These are phyloP conservation scores for Cladopsammia gracilis DNA, from an alignment of 64 coral and sea anemone genomes.

Conservation along the genomic window DNA sequence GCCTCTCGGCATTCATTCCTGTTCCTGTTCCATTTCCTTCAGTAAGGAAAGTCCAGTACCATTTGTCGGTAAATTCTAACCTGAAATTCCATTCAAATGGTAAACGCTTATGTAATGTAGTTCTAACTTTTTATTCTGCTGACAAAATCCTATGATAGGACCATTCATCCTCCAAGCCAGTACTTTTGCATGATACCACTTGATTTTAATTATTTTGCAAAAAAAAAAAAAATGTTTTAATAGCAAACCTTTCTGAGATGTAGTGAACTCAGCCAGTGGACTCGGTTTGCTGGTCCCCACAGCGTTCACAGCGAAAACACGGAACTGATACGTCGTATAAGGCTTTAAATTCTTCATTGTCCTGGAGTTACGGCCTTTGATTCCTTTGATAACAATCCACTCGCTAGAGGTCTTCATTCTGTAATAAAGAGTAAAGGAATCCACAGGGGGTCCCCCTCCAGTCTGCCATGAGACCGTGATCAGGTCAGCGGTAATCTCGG, in stretches of 20 bases:
- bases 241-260: conserved; percentile 36
- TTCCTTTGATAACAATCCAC: not conserved
- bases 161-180: too few relatives aligned
- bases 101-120: too few relatives aligned
- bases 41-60: too few relatives aligned
- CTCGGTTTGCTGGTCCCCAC: conserved; percentile 37
- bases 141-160: too few relatives aligned
- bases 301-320: conserved; percentile 54
- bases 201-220: too few relatives aligned
- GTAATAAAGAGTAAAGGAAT: conserved; percentile 28
- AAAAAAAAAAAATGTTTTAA: too few relatives aligned
- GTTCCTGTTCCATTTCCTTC: too few relatives aligned
- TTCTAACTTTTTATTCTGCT: too few relatives aligned
- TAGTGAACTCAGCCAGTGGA: conserved; percentile 50
- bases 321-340: conserved; percentile 45
- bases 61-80: too few relatives aligned
- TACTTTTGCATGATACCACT: too few relatives aligned
- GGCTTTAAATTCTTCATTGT: not conserved
- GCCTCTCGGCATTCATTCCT: too few relatives aligned
- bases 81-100: too few relatives aligned
- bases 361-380: conserved; percentile 37
- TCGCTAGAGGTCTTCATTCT: not conserved
- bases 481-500: not conserved
- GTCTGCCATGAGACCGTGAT: conserved; percentile 56
- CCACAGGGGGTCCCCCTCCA: conserved; percentile 1